phyloP scores from a whole-genome alignment of 2,797 vertebrate genomes.

The Bryconaethiops microstoma region DNA sequence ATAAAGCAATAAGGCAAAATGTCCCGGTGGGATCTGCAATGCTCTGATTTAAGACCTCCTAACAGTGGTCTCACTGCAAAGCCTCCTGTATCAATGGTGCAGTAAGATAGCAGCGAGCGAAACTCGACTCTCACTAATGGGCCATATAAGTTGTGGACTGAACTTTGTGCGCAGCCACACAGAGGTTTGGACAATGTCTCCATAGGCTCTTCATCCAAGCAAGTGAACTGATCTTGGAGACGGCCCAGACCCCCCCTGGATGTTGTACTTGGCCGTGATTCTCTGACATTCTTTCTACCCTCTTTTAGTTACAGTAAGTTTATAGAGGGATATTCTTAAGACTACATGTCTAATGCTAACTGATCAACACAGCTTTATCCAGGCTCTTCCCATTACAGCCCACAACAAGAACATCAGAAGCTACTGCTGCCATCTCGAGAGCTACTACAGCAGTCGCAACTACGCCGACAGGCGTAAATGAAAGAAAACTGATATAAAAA shows the following conservation, averaged over 20 bases:
- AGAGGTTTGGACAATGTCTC: slow-evolving; percentile 58
- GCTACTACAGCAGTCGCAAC: slow-evolving; percentile 2
- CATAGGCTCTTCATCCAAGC: slow-evolving; percentile 56
- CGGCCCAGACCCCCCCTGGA: slow-evolving; percentile 37
- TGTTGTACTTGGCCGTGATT: slow-evolving; percentile 53
- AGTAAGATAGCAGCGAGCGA: slow-evolving; percentile 7
- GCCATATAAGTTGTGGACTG: slow-evolving; percentile 43
- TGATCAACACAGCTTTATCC: neutral
- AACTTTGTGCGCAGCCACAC: slow-evolving; percentile 32
- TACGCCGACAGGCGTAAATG: slow-evolving; percentile 18
- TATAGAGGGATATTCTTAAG: slow-evolving; percentile 21
- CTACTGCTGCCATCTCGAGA: slow-evolving; percentile 4
- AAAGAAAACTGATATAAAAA: slow-evolving; percentile 46
- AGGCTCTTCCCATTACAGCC: neutral
- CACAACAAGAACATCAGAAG: neutral
- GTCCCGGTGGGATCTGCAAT: neutral
- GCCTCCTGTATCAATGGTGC: neutral
- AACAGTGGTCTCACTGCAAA: neutral
- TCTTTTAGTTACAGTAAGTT: slow-evolving; percentile 36
- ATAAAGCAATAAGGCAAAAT: neutral
- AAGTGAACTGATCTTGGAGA: slow-evolving; percentile 45
- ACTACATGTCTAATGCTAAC: neutral
- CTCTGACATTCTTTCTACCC: slow-evolving; percentile 37
- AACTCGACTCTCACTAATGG: slow-evolving; percentile 34
- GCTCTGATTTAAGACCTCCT: slow-evolving; percentile 5